Evolutionary conservation across 2,888 invertebrate species (phyloP).

Genomic region (Caenorhabditis sp.): DNA sequence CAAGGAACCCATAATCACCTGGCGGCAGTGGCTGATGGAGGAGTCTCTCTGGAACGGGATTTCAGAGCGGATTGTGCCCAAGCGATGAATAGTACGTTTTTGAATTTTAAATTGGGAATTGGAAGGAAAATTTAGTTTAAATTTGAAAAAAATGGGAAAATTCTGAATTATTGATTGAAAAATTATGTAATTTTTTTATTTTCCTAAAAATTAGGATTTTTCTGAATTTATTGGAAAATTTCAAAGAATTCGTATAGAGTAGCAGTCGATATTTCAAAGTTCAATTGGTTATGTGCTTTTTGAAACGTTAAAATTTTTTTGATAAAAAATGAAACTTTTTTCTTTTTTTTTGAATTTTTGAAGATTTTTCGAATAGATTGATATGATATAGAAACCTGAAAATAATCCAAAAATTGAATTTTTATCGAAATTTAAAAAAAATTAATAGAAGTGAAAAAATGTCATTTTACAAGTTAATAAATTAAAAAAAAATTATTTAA

Average conservation of each 20-base stretch:
- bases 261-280: too few relatives aligned
- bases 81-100: conserved; percentile 35
- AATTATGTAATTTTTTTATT: too few relatives aligned
- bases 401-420: too few relatives aligned
- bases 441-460: too few relatives aligned
- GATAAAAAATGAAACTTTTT: background rate
- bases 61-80: conserved; percentile 19
- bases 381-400: background rate
- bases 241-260: too few relatives aligned
- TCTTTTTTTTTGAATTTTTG: too few relatives aligned
- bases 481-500: background rate
- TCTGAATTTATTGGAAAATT: too few relatives aligned
- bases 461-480: too few relatives aligned
- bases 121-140: too few relatives aligned
- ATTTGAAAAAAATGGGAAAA: background rate
- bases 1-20: conserved; percentile 23
- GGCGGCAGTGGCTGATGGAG: conserved; percentile 11
- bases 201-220: background rate
- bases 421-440: too few relatives aligned
- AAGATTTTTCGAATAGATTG: background rate
- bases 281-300: too few relatives aligned
- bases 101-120: background rate
- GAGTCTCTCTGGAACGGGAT: conserved; percentile 22
- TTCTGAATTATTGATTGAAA: too few relatives aligned
- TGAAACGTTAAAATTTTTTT: background rate